Base-by-base conservation (phyloP, 2,888 invertebrate species). In the Frankliniella fusca region DNA sequence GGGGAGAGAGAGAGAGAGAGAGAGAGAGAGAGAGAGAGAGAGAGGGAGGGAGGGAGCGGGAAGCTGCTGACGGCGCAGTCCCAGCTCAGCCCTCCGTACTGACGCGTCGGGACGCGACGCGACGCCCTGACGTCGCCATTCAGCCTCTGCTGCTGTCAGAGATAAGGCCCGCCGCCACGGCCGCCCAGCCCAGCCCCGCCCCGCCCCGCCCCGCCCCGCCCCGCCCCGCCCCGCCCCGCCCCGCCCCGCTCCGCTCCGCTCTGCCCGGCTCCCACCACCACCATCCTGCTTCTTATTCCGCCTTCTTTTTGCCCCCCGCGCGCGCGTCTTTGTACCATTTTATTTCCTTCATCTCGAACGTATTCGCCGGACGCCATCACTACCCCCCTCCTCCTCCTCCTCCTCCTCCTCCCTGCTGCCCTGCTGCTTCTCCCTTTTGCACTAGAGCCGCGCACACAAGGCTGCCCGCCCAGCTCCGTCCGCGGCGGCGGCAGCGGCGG, bases 61-160 rank as follows among this genome's bases (percentile, higher is more conserved):
- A 15, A 15, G 61, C 5, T 61, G 61, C 61, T 61, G 61, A 61
- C 61, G n/a, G 61, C 61, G n/a, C 61, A 20, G 61, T 61, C 54
- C 61, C 61, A 18, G 15, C 15, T 15, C 15, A 7, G 20, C 61
- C 61, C 18, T 61, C 61, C n/a, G 20, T 61, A 15, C 61, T 61
- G 20, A 15, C 61, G 11, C 61, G 7, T 18, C 15, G 18, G 12
- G 61, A 11, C 27, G 27, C 23, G 12, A 27, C 27, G 70, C 23
- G 23, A 76, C 70, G 38, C 61, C 70, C 70, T 76, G 70, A 76
- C 27, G 70, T 76, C 70, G 70, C 70, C 70, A 76, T 76, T 76
- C 70, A 76, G 27, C 70, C 38, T 38, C 38, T 76, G 70, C 38
- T 76, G 70, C 70, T 76, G 70, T 76, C 70, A 76, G 70, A 76